These are phyloP conservation scores for Campoplex nolae DNA, from an alignment of 2,888 invertebrate species.

Conservation along the genomic window DNA sequence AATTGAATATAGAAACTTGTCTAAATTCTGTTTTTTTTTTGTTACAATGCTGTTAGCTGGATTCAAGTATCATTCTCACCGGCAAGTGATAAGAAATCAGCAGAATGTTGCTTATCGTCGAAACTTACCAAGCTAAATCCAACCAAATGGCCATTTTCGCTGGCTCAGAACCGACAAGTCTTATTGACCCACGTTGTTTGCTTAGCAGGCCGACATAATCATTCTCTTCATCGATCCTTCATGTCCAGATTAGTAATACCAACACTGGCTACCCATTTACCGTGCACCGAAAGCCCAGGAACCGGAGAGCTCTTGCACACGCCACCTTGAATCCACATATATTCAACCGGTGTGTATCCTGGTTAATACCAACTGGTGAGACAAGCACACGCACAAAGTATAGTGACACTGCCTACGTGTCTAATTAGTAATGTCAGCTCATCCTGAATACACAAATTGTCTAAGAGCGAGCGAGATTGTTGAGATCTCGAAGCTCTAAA, in stretches of 20 bases:
- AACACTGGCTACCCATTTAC: constrained; percentile 33
- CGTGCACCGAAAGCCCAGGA: constrained; percentile 22
- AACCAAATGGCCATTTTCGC: background rate
- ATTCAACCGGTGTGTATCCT: constrained; percentile 20
- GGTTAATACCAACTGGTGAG: constrained; percentile 36
- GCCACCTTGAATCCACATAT: background rate
- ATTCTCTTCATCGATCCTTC: constrained; percentile 34
- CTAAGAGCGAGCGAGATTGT: constrained; percentile 57
- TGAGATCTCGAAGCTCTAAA: background rate
- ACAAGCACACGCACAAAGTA: constrained; percentile 57
- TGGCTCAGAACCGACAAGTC: constrained; percentile 23
- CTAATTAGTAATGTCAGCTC: constrained; percentile 82
- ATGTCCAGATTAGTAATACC: constrained; percentile 47
- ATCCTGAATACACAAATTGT: constrained; percentile 57
- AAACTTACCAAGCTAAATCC: background rate
- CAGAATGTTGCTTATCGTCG: background rate
- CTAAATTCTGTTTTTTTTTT: background rate
- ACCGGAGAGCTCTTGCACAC: background rate
- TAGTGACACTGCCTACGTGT: constrained; percentile 73
- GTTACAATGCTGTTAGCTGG: background rate
- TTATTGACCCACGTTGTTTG: constrained; percentile 32
- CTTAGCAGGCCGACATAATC: constrained; percentile 34
- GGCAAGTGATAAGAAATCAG: background rate
- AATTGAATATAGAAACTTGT: no score
- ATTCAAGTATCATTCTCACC: background rate